A percentile compares a stretch with the other conserved stretches of the same genome.
phyloP scores from a whole-genome alignment of 2,888 invertebrate genomes.

The Tetranychus truncatus region DNA sequence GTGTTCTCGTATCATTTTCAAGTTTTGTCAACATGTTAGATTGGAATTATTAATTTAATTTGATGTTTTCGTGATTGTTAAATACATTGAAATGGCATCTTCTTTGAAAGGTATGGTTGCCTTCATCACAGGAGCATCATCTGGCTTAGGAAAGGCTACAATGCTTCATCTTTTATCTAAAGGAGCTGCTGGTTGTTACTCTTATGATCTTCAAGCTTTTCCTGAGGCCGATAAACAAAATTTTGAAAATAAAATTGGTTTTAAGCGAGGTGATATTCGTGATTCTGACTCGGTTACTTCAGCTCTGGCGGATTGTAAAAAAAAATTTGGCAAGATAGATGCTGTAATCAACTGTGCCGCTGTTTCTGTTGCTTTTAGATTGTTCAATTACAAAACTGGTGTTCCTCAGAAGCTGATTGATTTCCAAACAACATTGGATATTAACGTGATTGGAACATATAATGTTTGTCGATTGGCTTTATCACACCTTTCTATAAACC shows the following conservation, averaged over 20 bases:
- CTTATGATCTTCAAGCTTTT: slow-evolving; percentile 17
- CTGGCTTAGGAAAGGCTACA: slow-evolving; percentile 22
- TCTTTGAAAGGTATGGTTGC: slow-evolving; percentile 17
- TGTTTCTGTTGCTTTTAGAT: slow-evolving; percentile 61
- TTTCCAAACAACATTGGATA: slow-evolving; percentile 55
- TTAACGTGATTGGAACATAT: slow-evolving; percentile 79
- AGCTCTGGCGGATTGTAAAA: slow-evolving; percentile 18
- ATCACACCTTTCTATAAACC: slow-evolving; percentile 62
- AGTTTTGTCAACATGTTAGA: too few relatives aligned
- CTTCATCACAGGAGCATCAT: slow-evolving; percentile 22
- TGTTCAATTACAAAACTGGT: slow-evolving; percentile 71
- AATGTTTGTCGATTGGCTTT: slow-evolving; percentile 70
- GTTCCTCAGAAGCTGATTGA: slow-evolving; percentile 50
- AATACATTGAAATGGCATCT: background rate
- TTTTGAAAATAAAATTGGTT: background rate
- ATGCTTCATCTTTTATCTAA: slow-evolving; percentile 16
- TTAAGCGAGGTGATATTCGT: slow-evolving; percentile 15
- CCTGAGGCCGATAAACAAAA: background rate
- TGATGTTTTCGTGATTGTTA: background rate
- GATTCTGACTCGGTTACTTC: slow-evolving; percentile 16
- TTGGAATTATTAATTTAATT: background rate
- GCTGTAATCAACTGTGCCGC: slow-evolving; percentile 88
- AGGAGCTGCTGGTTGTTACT: slow-evolving; percentile 21
- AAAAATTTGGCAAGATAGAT: slow-evolving; percentile 36
- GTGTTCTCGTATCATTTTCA: too few relatives aligned